Evolutionary conservation across 2,797 vertebrate species (phyloP), one percentile per base, ranked within the genome.

Genomic region (Peromyscus nudipes): DNA sequence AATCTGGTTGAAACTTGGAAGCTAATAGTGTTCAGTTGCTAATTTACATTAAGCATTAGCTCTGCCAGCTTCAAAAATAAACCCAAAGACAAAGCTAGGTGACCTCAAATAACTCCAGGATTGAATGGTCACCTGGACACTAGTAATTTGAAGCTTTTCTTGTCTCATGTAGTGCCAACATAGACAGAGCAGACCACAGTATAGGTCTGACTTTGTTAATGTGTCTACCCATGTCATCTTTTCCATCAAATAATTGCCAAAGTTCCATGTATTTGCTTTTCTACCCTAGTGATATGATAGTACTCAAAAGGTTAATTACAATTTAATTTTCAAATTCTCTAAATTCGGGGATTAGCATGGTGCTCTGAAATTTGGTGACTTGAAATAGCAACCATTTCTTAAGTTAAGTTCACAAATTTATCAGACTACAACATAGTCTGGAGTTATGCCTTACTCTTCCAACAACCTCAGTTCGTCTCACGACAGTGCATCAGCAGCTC

Each of bases 1-100:
- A 96, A 96, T 97, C 96, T 97, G 73, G 16, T 60, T 95, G 55
- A 37, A 46, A 80, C 69, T 95, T 96, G 91, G 52, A 95, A 94
- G 89, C 55, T 95, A 96, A 93, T 77, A 62, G 60, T 89, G 92
- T 91, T 96, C 88, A 94, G 75, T 95, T 95, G 82, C 75, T 95
- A 95, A 96, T 96, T 97, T 96, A 96, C 82, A 94, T 96, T 94
- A 73, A 92, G 82, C 14, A 14, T 83, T 92, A 64, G 17, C 6
- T 88, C 76, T 94, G 60, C 76, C 87, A 95, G 83, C 19, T 97
- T 92, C 37, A 87, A 96, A 92, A 97, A 81, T 89, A 89, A 83
- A 88, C 60, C 43, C 64, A 46, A 64, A 16, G 65, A 80, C 27
- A 89, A 92, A 95, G 64, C 46, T 60, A 95, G 46, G 86, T 96